phyloP scores from a whole-genome alignment of 2,113 vertebrate genomes.

The Megaleporinus macrocephalus region DNA sequence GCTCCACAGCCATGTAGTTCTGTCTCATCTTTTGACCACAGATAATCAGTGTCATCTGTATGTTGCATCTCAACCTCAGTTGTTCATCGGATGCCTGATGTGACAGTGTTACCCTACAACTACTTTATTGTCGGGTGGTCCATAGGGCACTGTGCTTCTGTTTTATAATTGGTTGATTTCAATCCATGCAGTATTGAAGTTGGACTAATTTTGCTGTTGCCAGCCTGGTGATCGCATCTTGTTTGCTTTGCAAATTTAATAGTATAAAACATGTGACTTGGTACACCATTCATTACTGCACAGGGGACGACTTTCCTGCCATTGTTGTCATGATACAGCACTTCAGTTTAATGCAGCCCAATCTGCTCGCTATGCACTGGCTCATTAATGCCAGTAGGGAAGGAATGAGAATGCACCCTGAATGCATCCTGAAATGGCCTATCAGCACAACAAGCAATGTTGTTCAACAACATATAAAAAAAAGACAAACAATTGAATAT shows the following conservation, averaged over 20 bases:
- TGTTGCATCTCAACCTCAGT: constrained; percentile 37
- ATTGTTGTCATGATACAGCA: background rate
- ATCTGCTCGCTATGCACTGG: background rate
- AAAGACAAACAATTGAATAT: too few species aligned
- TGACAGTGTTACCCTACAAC: constrained; percentile 2
- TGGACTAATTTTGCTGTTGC: background rate
- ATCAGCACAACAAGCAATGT: background rate
- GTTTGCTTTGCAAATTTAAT: background rate
- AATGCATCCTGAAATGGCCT: background rate
- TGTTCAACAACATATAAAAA: background rate
- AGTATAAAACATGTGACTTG: background rate
- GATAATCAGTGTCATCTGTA: constrained; percentile 38
- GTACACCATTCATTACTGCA: background rate
- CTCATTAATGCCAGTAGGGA: background rate
- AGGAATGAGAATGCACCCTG: too few species aligned
- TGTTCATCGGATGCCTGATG: constrained; percentile 12
- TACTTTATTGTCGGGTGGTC: background rate
- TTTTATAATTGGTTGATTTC: too few species aligned
- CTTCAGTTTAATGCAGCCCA: background rate
- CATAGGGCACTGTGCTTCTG: background rate
- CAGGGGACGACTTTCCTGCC: too few species aligned
- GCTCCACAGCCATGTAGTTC: constrained; percentile 15
- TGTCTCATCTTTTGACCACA: constrained; percentile 44
- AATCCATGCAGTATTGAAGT: background rate
- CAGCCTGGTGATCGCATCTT: background rate